These are phyloP conservation scores for Ethmia dodecea DNA, from an alignment of 2,888 invertebrate species.

Conservation along the genomic window DNA sequence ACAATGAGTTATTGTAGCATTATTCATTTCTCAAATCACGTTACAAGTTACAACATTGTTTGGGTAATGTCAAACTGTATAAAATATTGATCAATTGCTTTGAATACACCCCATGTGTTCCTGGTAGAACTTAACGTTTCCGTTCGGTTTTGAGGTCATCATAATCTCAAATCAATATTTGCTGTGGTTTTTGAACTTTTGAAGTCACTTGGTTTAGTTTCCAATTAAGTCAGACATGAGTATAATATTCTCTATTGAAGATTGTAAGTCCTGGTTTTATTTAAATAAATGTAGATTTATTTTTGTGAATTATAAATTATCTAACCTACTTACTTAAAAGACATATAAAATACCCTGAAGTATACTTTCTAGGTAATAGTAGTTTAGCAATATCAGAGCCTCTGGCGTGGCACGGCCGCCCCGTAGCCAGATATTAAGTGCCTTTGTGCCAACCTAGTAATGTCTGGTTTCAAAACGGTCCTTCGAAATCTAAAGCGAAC, in stretches of 20 bases:
- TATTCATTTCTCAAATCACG: conserved; percentile 27
- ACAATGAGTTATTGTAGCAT: conserved; percentile 46
- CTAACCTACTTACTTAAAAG: too few relatives aligned
- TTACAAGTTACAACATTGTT: conserved; percentile 23
- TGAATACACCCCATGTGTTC: neutral
- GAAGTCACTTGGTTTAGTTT: too few relatives aligned
- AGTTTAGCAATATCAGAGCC: conserved; percentile 17
- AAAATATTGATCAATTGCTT: neutral
- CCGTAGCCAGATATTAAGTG: conserved; percentile 20
- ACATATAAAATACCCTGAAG: too few relatives aligned
- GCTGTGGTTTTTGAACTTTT: too few relatives aligned
- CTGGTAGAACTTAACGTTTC: neutral
- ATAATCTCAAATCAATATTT: too few relatives aligned
- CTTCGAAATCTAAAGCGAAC: conserved; percentile 22
- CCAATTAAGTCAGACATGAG: too few relatives aligned
- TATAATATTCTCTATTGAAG: too few relatives aligned
- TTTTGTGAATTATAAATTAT: too few relatives aligned
- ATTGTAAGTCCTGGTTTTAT: too few relatives aligned
- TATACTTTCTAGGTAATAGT: conserved; percentile 9
- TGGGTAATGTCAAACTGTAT: conserved; percentile 13
- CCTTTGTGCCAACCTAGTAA: conserved; percentile 26
- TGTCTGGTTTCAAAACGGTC: conserved; percentile 30
- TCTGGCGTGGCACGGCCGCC: conserved; percentile 25
- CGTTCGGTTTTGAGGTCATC: too few relatives aligned
- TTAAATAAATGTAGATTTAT: too few relatives aligned